Evolutionary conservation across 2,113 vertebrate species (phyloP), one percentile per base, ranked within the genome.

Genomic region (Sinocyclocheilus anophthalmus): DNA sequence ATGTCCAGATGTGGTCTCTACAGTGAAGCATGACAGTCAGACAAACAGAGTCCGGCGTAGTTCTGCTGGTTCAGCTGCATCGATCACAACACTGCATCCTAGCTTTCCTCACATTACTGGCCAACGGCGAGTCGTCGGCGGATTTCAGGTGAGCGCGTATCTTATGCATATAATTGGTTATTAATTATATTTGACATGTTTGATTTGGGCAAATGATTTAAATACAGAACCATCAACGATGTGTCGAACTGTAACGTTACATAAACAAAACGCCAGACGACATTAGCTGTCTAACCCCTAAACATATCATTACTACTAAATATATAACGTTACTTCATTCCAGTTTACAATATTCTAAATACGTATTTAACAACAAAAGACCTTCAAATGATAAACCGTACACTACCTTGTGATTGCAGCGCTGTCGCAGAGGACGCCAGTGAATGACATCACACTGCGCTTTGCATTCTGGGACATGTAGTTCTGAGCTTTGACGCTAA

Each of bases 401-500:
- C 55, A 22, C 63, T 85, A 85, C 88, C 88, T 89, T 78, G 5
- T 53, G 26, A 85, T 33, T 57, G 55, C 30, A 85, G 76, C 42
- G 65, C 63, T 57, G 57, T 26, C 10, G 30, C 85, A 8, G 16
- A n/a, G 75, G 87, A 42, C 85, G 81, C 89, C 73, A 24, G 50
- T 3, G 77, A 87, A 85, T 12, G 4, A 87, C 90, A 89, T 93
- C 92, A 92, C 11, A 14, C 1, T 5, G 0, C 16, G 22, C 7
- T 1, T n/a, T 81, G 89, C 76, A 73, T 20, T 16, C 2, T 89
- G 91, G 93, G 92, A 92, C 22, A 84, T 91, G 91, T 90, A 93
- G 93, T 93, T 65, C 11, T 33, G 16, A 55, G 3, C 13, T 1
- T 22, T 37, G 0, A 20, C 9, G 61, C 30, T 48, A 53, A 33